These are phyloP conservation scores for Sminthurides bifidus DNA, from an alignment of 1,140 invertebrate genomes.

Conservation along the genomic window DNA sequence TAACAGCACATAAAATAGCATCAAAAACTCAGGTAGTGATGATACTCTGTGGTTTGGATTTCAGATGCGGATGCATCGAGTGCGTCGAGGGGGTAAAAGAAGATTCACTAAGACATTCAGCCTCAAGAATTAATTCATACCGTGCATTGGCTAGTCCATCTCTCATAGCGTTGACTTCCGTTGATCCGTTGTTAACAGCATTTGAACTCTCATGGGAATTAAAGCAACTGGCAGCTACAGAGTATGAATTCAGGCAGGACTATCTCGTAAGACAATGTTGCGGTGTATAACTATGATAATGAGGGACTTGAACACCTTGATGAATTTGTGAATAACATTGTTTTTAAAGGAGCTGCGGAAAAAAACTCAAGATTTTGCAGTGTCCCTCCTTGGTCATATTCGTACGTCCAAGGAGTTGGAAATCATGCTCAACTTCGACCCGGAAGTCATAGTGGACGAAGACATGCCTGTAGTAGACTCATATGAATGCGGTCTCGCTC, in stretches of 20 bases:
- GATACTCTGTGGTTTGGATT: constrained; percentile 18
- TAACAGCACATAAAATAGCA: background rate
- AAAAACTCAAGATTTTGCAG: constrained; percentile 82
- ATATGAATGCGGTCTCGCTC: constrained; percentile 42
- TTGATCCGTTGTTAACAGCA: constrained; percentile 69
- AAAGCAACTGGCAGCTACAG: constrained; percentile 58
- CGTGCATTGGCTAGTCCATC: constrained; percentile 80
- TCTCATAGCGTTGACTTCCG: constrained; percentile 70
- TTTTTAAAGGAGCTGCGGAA: constrained; percentile 52
- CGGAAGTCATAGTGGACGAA: constrained; percentile 51
- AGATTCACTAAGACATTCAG: constrained; percentile 68
- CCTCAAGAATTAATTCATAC: constrained; percentile 83
- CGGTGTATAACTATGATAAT: background rate
- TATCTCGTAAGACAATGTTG: constrained; percentile 44
- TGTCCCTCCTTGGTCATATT: constrained; percentile 76
- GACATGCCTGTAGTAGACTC: constrained; percentile 47
- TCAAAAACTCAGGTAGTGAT: background rate
- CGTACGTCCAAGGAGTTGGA: constrained; percentile 78
- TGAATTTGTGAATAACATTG: background rate
- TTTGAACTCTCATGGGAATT: constrained; percentile 73
- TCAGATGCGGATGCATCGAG: constrained; percentile 64
- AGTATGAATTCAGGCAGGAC: constrained; percentile 67
- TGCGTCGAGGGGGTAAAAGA: constrained; percentile 58
- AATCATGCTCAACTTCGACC: constrained; percentile 79
- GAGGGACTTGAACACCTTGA: background rate